A percentile compares a stretch with the other conserved stretches of the same genome.
Conservation (phyloP, 2,888 invertebrate species). For the Pterostichus niger region DNA sequence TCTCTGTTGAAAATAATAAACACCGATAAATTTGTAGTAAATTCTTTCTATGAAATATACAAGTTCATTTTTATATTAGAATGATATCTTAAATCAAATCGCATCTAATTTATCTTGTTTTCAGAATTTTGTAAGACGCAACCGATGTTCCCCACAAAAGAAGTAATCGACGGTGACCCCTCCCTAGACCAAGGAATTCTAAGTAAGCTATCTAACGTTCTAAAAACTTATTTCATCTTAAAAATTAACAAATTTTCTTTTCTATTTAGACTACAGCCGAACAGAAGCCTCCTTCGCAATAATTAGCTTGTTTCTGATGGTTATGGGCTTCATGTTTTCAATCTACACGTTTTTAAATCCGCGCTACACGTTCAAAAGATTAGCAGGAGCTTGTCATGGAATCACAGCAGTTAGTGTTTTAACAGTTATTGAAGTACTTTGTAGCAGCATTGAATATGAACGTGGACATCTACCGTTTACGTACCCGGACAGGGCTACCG, state of each 20-base stretch:
- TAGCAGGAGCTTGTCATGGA: slow-evolving; percentile 91
- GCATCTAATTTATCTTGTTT: not conserved
- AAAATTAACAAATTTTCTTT: not conserved
- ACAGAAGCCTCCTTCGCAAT: slow-evolving; percentile 92
- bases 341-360: slow-evolving; percentile 91
- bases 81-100: too few relatives aligned
- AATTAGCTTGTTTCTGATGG: slow-evolving; percentile 89
- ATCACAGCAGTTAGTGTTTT: slow-evolving; percentile 90
- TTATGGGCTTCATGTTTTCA: slow-evolving; percentile 90
- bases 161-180: slow-evolving; percentile 77
- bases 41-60: too few relatives aligned
- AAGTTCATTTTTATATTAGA: too few relatives aligned
- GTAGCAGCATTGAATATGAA: slow-evolving; percentile 86
- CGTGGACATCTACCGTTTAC: slow-evolving; percentile 82
- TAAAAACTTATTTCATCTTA: not conserved
- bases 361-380: slow-evolving; percentile 92
- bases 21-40: not conserved
- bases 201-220: slow-evolving; percentile 76
- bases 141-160: slow-evolving; percentile 80
- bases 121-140: slow-evolving; percentile 80
- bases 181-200: slow-evolving; percentile 79
- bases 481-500: slow-evolving; percentile 83
- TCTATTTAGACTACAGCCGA: slow-evolving; percentile 85
- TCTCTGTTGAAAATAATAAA: too few relatives aligned
- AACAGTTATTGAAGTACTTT: slow-evolving; percentile 90